These are phyloP conservation scores for Acleris literana DNA, from an alignment of 2,888 invertebrate species.

Conservation along the genomic window DNA sequence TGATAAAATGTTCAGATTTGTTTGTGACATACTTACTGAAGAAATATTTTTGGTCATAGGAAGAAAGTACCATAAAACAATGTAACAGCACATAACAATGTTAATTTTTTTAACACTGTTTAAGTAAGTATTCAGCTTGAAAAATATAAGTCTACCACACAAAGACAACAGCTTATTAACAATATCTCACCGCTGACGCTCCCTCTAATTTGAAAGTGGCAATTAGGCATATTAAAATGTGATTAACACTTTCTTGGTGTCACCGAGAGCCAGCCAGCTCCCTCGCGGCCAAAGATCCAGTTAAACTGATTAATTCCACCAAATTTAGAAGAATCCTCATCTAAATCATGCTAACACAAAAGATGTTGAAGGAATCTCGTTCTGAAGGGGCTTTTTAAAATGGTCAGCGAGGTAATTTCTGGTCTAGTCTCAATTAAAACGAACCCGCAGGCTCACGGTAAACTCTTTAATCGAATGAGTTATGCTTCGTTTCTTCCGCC, in stretches of 20 bases:
- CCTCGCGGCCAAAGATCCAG: conserved; percentile 47
- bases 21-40: too few relatives aligned
- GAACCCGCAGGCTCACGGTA: conserved; percentile 68
- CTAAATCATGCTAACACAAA: background rate
- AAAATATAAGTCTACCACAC: background rate
- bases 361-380: conserved; percentile 42
- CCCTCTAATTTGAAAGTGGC: conserved; percentile 48
- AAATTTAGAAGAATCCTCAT: conserved; percentile 25
- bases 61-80: too few relatives aligned
- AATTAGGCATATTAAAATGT: conserved; percentile 77
- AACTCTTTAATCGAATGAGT: conserved; percentile 76
- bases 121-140: too few relatives aligned
- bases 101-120: too few relatives aligned
- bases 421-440: conserved; percentile 55
- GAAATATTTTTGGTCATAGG: too few relatives aligned
- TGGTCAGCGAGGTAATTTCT: conserved; percentile 40
- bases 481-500: conserved; percentile 71
- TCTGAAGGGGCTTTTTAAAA: conserved; percentile 42
- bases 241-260: conserved; percentile 71
- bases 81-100: too few relatives aligned
- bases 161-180: background rate
- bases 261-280: conserved; percentile 54
- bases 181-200: conserved; percentile 9
- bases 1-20: too few relatives aligned
- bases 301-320: conserved; percentile 31